phyloP scores from a whole-genome alignment of 2,888 invertebrate species.

The Erannis defoliaria region DNA sequence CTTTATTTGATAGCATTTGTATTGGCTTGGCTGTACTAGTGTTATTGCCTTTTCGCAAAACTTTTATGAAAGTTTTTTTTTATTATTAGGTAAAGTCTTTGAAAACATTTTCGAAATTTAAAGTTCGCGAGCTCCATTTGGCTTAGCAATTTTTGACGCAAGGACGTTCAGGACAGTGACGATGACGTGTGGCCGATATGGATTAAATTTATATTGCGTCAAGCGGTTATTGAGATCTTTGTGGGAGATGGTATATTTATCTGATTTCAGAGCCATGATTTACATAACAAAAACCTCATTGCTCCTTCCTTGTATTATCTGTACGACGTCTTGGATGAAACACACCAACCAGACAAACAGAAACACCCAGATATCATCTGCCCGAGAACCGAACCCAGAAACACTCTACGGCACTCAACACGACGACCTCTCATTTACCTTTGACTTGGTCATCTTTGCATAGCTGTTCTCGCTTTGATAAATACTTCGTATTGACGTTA shows the following conservation, averaged over 20 bases:
- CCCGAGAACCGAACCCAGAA: too few species aligned
- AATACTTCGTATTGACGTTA: slow-evolving; percentile 9
- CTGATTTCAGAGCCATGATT: too few species aligned
- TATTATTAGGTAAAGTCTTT: slow-evolving; percentile 18
- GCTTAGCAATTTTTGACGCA: slow-evolving; percentile 9
- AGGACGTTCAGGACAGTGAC: slow-evolving; percentile 11
- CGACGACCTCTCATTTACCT: neutral
- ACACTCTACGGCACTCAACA: neutral
- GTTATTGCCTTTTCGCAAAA: slow-evolving; percentile 9
- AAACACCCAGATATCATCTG: too few species aligned
- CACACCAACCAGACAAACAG: too few species aligned
- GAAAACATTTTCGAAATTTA: slow-evolving; percentile 6
- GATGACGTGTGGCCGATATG: neutral
- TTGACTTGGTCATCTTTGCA: slow-evolving; percentile 16
- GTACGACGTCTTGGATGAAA: too few species aligned
- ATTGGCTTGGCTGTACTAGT: slow-evolving; percentile 2
- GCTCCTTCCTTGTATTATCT: too few species aligned
- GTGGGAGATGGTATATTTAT: neutral
- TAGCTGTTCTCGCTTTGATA: slow-evolving; percentile 14
- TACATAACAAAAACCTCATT: too few species aligned
- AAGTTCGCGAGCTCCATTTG: slow-evolving; percentile 17
- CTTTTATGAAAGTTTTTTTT: slow-evolving; percentile 18
- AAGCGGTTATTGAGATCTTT: too few species aligned
- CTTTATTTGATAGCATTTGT: slow-evolving; percentile 23
- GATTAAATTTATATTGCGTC: neutral